phyloP scores from a whole-genome alignment of 2,113 vertebrate genomes.

The Solea senegalensis region DNA sequence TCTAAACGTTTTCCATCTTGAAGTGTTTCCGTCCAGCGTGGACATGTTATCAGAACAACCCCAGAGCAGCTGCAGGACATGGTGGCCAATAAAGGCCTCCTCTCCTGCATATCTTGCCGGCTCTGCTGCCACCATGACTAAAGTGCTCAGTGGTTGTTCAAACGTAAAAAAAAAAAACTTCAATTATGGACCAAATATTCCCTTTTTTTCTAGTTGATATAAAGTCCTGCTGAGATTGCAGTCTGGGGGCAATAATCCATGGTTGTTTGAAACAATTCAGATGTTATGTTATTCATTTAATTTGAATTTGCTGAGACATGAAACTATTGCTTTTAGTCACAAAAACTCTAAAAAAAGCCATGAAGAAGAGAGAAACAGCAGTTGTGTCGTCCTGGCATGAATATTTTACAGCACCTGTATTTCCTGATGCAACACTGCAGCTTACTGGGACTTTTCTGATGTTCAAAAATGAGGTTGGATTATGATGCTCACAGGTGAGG shows the following conservation, averaged over 20 bases:
- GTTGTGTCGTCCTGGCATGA: slow-evolving; percentile 21
- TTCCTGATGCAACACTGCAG: slow-evolving; percentile 35
- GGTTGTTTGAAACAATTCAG: slow-evolving; percentile 39
- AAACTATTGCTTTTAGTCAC: slow-evolving; percentile 47
- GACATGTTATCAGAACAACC: neutral
- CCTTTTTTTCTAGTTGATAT: slow-evolving; percentile 10
- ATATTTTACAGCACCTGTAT: slow-evolving; percentile 65
- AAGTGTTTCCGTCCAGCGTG: neutral
- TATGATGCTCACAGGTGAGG: slow-evolving; percentile 38
- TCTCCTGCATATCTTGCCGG: neutral
- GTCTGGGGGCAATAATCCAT: slow-evolving; percentile 5
- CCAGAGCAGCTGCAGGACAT: neutral
- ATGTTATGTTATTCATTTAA: slow-evolving; percentile 36
- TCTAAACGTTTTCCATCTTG: neutral
- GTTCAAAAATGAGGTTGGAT: no score
- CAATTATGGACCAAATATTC: slow-evolving; percentile 4
- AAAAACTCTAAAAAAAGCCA: neutral
- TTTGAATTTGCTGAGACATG: slow-evolving; percentile 52
- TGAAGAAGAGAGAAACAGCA: slow-evolving; percentile 33
- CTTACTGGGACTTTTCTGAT: slow-evolving; percentile 36
- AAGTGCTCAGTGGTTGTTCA: neutral
- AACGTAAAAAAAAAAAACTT: slow-evolving; percentile 27
- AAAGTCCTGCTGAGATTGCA: slow-evolving; percentile 9
- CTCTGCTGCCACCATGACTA: slow-evolving; percentile 1
- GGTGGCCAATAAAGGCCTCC: neutral